Base-by-base conservation (phyloP, 2,797 vertebrate genomes). In the Silurus aristotelis region DNA sequence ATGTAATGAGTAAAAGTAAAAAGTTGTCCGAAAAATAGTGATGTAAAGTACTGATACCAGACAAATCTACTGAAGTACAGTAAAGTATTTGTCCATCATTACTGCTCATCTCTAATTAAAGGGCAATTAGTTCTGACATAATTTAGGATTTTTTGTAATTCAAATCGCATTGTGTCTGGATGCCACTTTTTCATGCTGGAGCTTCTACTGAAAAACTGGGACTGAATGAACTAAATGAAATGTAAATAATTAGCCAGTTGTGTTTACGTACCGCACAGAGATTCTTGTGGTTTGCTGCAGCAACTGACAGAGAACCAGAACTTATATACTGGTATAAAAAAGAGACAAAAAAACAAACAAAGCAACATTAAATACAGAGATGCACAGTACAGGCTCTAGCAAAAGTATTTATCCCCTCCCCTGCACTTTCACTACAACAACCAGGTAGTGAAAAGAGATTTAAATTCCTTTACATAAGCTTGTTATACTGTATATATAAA, bases 231-330 rank as follows among this genome's bases (percentile, higher is more conserved):
- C 13, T 14, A n/a, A 48, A 71, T 5, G 0, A 17, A 13, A 0
- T 22, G 22, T 48, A 56, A 75, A 25, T 27, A 25, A 52, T 7
- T 8, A 52, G 5, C n/a, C 14, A 6, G 2, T n/a, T 13, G 25
- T 25, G 38, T 25, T 38, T 27, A 85, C 77, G 0, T 70, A 86
- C 85, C 85, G 77, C 0, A 27, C 85, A 70, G 64, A 17, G 19
- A 70, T 48, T 64, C 14, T 20, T 15, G 0, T 22, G 3, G 22
- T 61, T 86, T 7, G 2, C 80, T 22, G 64, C 38, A n/a, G 85
- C 64, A 38, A 77, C 73, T 7, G 72, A 27, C 22, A 86, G 58
- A 52, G 80, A 22, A 7, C 85, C 85, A 13, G 85, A 58, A 31
- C 13, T 63, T 38, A 86, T 78, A 61, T 31, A 78, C 85, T 86